These are phyloP conservation scores for Capreolus pygargus DNA, from an alignment of 2,113 vertebrate genomes.

Conservation along the genomic window DNA sequence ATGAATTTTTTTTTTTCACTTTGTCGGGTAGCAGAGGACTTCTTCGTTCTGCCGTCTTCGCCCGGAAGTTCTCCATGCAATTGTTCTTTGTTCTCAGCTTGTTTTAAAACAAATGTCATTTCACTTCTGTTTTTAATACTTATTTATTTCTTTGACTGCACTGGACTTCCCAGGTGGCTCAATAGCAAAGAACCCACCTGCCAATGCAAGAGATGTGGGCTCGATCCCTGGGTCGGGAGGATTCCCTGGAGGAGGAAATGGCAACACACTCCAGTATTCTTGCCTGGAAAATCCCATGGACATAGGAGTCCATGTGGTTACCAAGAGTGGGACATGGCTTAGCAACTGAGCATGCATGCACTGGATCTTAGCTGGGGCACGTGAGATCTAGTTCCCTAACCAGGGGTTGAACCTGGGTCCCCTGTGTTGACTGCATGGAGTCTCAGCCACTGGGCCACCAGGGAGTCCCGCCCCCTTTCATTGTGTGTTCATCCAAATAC, in stretches of 20 bases:
- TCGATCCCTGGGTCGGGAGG: not conserved
- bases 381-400: not conserved
- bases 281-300: not conserved
- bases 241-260: not conserved
- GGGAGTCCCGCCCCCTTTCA: not conserved
- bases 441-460: not conserved
- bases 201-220: not conserved
- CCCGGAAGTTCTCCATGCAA: not conserved
- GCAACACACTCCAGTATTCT: not conserved
- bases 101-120: not conserved
- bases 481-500: too few species aligned
- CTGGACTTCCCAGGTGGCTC: not conserved
- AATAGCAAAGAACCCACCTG: not conserved
- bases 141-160: not conserved
- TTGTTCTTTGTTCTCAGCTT: not conserved
- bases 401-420: not conserved
- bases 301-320: not conserved
- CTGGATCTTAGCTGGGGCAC: not conserved
- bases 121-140: not conserved
- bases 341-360: accelerated
- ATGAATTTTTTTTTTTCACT: not conserved
- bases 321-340: not conserved
- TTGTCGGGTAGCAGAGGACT: not conserved
- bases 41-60: not conserved
- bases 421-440: not conserved